Evolutionary conservation across 2,113 vertebrate species (phyloP).

Genomic region (Notiomystis cincta): DNA sequence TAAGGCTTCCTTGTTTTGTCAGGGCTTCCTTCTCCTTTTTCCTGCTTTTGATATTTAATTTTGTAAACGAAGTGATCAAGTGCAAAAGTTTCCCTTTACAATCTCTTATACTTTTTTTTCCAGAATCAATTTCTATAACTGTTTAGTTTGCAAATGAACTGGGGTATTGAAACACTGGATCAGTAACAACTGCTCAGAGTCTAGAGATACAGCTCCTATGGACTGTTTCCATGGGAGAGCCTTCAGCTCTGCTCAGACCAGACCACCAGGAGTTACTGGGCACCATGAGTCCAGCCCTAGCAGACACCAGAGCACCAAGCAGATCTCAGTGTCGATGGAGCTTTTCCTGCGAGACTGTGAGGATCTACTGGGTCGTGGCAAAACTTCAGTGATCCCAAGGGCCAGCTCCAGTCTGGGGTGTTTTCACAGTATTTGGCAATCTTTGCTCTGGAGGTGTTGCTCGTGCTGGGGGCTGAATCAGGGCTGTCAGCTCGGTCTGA

Average conservation of each 20-base stretch:
- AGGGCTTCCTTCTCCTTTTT: neutral
- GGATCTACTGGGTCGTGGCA: neutral
- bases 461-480: fast-evolving
- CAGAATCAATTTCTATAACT: neutral
- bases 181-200: neutral
- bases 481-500: neutral
- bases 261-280: neutral
- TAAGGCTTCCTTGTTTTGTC: neutral
- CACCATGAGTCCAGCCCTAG: neutral
- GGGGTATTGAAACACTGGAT: fast-evolving
- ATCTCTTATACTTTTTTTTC: neutral
- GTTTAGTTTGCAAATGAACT: neutral
- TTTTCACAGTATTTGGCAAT: neutral
- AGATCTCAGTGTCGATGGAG: fast-evolving
- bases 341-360: fast-evolving
- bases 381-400: neutral
- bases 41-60: neutral
- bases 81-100: neutral
- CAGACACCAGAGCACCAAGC: no score
- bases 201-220: neutral
- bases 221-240: neutral
- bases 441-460: neutral
- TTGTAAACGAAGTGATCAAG: neutral
- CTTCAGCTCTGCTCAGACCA: neutral
- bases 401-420: fast-evolving